Conservation (phyloP, 30 jellyfish, hydroid and myxozoan species). For the Hydractinia echinata region DNA sequence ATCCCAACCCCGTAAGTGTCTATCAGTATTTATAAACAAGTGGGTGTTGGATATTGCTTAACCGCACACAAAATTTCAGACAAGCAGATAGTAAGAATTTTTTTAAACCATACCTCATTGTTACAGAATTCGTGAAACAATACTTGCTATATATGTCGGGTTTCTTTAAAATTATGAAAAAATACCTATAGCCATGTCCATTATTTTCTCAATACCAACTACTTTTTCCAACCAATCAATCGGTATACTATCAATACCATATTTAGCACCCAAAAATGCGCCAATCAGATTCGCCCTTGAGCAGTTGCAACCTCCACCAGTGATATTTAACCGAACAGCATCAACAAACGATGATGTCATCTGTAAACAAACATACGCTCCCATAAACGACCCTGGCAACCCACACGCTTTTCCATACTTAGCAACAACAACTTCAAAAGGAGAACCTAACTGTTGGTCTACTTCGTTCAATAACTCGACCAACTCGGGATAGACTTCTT, state of each 20-base stretch:
- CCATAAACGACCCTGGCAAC: conserved; percentile 32
- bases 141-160: not conserved
- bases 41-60: too few relatives aligned
- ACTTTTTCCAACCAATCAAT: conserved; percentile 39
- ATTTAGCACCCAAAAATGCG: conserved; percentile 29
- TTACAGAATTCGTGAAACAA: too few relatives aligned
- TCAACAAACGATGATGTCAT: conserved; percentile 27
- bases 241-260: conserved; percentile 37
- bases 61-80: too few relatives aligned
- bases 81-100: too few relatives aligned
- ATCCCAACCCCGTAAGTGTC: too few relatives aligned
- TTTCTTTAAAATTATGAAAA: not conserved
- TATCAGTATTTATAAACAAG: too few relatives aligned
- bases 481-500: conserved; percentile 6
- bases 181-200: not conserved
- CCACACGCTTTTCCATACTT: conserved; percentile 25
- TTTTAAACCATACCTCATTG: too few relatives aligned
- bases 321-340: conserved; percentile 31
- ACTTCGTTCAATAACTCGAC: conserved; percentile 23
- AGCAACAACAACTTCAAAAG: conserved; percentile 11
- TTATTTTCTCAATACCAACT: conserved; percentile 13
- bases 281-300: conserved; percentile 31
- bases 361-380: conserved; percentile 11
- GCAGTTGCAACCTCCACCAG: conserved; percentile 38
- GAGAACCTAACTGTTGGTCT: not conserved